phyloP scores from a whole-genome alignment of 2,113 vertebrate species.

The human (Homo sapiens) region GRCh38 chr3:77452501-77453000 shows the following conservation, averaged over 20 bases:
- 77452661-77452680: neutral
- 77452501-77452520: neutral
- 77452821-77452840: neutral
- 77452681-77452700: neutral
- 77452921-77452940: neutral
- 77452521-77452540: neutral
- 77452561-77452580: neutral
- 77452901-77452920: neutral
- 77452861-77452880: neutral
- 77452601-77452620: neutral
- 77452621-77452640: neutral
- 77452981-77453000: neutral
- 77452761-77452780: neutral
- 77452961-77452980: neutral
- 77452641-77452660: neutral
- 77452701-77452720: neutral
- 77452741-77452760: neutral
- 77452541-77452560: neutral
- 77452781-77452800: neutral
- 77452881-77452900: neutral
- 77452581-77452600: neutral
- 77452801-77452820: neutral
- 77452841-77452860: neutral
- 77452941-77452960: neutral
- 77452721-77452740: neutral